Evolutionary conservation across 37 sponge, comb jelly and placozoan genomes (phyloP).

Genomic region (Axinella damicornis): DNA sequence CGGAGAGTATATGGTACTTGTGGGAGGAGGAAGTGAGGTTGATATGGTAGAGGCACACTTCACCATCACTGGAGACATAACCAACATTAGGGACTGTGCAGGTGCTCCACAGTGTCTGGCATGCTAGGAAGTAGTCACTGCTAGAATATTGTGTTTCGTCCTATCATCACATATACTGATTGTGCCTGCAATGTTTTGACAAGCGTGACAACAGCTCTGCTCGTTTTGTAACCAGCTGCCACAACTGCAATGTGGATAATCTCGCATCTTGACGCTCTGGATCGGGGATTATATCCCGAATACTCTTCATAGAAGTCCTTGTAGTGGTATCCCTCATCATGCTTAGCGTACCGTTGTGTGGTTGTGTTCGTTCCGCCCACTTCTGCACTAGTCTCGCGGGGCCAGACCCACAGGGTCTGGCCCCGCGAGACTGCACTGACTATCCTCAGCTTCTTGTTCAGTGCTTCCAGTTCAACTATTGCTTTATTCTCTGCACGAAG

Average conservation of each 20-base stretch:
- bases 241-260: conserved; percentile 85
- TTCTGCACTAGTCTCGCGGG: too few relatives aligned
- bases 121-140: too few relatives aligned
- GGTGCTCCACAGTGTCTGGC: conserved; percentile 40
- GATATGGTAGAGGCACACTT: neutral
- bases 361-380: neutral
- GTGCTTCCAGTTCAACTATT: conserved; percentile 5
- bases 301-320: neutral
- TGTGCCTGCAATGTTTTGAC: conserved; percentile 83
- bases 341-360: neutral
- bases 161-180: too few relatives aligned
- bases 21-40: neutral
- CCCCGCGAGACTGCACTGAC: neutral
- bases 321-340: neutral
- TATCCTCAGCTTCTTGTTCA: conserved; percentile 10
- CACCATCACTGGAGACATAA: conserved; percentile 1
- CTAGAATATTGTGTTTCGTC: too few relatives aligned
- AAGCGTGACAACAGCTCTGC: conserved; percentile 56
- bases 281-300: neutral
- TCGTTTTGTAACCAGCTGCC: conserved; percentile 67
- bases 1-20: conserved; percentile 45
- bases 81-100: conserved; percentile 5
- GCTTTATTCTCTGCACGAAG: neutral
- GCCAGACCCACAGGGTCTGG: too few relatives aligned
- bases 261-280: conserved; percentile 38